These are phyloP conservation scores for Sialia sialis DNA, from an alignment of 2,113 vertebrate species.

Conservation along the genomic window DNA sequence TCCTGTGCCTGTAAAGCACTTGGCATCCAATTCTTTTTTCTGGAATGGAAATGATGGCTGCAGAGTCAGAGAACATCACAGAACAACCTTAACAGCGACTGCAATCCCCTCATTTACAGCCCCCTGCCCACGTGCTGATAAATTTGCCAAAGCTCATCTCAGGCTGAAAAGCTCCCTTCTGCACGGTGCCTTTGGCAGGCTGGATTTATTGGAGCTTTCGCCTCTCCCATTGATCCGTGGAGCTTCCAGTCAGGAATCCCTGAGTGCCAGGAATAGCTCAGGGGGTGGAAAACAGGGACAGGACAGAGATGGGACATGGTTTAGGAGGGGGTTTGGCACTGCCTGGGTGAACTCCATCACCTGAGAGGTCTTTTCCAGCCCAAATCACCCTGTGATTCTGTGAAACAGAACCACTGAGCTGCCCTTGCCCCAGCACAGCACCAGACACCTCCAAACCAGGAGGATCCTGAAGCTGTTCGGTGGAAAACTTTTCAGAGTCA, in stretches of 20 bases:
- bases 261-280: rapidly evolving
- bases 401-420: neutral
- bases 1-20: neutral
- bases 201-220: neutral
- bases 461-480: neutral
- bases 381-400: neutral
- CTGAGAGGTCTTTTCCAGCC: neutral
- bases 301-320: rapidly evolving
- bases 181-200: neutral
- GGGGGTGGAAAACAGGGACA: rapidly evolving
- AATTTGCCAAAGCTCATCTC: neutral
- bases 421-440: rapidly evolving
- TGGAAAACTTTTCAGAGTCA: neutral
- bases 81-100: neutral
- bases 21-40: neutral
- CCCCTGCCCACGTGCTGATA: neutral
- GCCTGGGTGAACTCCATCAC: neutral
- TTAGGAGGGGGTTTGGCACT: neutral
- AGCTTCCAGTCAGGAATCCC: neutral
- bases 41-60: neutral
- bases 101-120: neutral
- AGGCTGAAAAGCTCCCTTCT: neutral
- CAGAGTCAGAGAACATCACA: neutral
- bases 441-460: rapidly evolving
- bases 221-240: neutral